Evolutionary conservation across 2,888 invertebrate species (phyloP), one percentile per base, ranked within the genome.

Genomic region (Archips xylosteana): DNA sequence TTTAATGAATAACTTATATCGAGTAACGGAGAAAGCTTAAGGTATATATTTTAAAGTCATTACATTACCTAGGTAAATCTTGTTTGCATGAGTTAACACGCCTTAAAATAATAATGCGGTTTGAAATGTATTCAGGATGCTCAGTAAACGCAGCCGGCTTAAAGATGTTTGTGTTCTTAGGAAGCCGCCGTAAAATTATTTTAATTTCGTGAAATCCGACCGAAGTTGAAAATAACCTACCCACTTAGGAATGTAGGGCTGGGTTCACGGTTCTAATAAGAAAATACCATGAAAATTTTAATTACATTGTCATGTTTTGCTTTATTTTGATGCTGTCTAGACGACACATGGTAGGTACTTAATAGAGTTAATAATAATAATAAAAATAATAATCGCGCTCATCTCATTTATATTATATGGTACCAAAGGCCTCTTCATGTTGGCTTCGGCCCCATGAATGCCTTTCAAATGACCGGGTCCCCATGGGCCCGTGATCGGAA

Each of bases 1-100:
- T 32, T 39, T 62, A 23, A 62, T 66, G 32, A 60, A 71, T 66
- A 54, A 51, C 66, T 61, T 71, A 54, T 34, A 54, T 66, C 42
- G 39, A 65, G 60, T 61, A 49, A 42, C 59, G 23, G 49, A 49
- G 32, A 60, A 60, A 65, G 23, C 60, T 65, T 65, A 60, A 34
- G 34, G 39, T 39, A 39, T 6, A 47, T 65, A 71, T n/a, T 15
- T 36, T 9, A 47, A n/a, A 59, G 23, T 32, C 13, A 67, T 49
- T 51, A 15, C 13, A 67, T 49, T 51, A 15, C 15, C 49, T 59
- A 45, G 12, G 42, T 64, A 66, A 54, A 57, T 39, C 8, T 36
- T 9, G 57, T 42, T 62, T 42, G 61, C 61, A 36, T 39, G 61
- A 39, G 39, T 61, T 36, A 61, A 8, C 39, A 8, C 15, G 3